These are phyloP conservation scores for Nautilus pompilius DNA, from an alignment of 1,140 invertebrate genomes.

Conservation along the genomic window DNA sequence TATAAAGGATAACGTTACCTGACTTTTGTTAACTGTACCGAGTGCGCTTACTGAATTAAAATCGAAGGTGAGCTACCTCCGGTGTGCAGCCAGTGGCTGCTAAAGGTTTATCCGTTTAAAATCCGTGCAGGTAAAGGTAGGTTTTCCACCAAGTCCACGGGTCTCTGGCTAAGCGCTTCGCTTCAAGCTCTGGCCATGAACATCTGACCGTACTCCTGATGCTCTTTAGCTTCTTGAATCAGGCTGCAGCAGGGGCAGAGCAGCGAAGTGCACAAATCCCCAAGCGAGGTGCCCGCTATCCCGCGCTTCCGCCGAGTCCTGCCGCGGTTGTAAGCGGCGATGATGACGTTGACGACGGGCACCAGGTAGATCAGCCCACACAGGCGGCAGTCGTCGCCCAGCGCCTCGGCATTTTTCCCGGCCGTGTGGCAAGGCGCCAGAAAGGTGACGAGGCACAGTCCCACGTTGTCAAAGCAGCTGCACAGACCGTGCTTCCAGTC, in stretches of 20 bases:
- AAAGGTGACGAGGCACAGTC: slow-evolving; percentile 46
- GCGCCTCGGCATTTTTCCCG: slow-evolving; percentile 50
- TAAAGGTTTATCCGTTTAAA: no score
- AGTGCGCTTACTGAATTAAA: no score
- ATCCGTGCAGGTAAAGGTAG: no score
- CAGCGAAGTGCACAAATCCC: slow-evolving; percentile 39
- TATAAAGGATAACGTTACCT: no score
- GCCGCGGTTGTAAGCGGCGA: slow-evolving; percentile 36
- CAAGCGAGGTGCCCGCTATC: slow-evolving; percentile 39
- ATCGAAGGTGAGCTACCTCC: no score
- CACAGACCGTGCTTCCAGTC: slow-evolving; percentile 48
- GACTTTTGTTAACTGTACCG: no score
- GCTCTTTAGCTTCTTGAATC: slow-evolving; percentile 47
- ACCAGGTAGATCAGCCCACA: slow-evolving; percentile 40
- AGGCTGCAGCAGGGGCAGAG: slow-evolving; percentile 45
- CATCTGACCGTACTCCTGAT: slow-evolving; percentile 27
- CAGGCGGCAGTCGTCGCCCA: slow-evolving; percentile 44
- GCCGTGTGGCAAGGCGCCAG: slow-evolving; percentile 49
- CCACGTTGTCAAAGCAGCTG: slow-evolving; percentile 50
- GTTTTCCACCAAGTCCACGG: no score
- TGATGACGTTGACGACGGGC: slow-evolving; percentile 34
- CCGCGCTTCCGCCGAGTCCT: slow-evolving; percentile 45
- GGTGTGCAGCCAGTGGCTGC: no score
- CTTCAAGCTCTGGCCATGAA: slow-evolving; percentile 28
- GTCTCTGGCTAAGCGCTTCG: no score